Evolutionary conservation across 2,797 vertebrate genomes (phyloP), one percentile per base, ranked within the genome.

Genomic region (Tragelaphus oryx): DNA sequence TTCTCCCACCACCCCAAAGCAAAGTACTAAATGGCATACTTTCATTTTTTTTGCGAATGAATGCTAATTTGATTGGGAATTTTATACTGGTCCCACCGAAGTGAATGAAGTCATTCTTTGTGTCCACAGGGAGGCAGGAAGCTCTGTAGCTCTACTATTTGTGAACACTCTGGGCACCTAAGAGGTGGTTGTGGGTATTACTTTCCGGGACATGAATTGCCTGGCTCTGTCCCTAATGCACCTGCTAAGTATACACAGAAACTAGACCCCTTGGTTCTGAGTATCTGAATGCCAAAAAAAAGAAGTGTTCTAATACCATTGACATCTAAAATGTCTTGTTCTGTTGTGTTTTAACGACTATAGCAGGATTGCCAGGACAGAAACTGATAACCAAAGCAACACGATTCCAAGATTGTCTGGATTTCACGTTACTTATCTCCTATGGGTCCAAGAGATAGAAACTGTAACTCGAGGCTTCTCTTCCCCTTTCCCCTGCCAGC

Each of bases 11-110:
- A 91, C 46, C 28, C 71, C 62, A 83, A 89, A 28, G 41, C 86
- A 79, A 89, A 96, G 59, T 46, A 91, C 37, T 89, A 68, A 95
- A 96, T 93, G 92, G 65, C 24, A 65, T 13, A 68, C 54, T 79
- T 55, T 59, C 89, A 10, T 41, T 93, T 95, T 37, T 94, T 94
- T 89, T 59, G 30, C 74, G 22, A 80, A 89, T 68, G 62, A 96
- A 96, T 89, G 48, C 52, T 89, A 87, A 96, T 60, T 94, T 96
- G 91, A 93, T 52, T 92, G 71, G 85, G 87, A 92, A 95, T 81
- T 93, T 93, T 94, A 93, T 81, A 92, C 83, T 52, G 81, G 59
- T 78, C 48, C 71, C 84, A 82, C 0, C 88, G 87, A 96, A 95
- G 41, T 94, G 57, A 95, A 91, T 68, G 28, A 93, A 93, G 59